Conservation (phyloP, 2,797 vertebrate genomes). For the Esox lucius region DNA sequence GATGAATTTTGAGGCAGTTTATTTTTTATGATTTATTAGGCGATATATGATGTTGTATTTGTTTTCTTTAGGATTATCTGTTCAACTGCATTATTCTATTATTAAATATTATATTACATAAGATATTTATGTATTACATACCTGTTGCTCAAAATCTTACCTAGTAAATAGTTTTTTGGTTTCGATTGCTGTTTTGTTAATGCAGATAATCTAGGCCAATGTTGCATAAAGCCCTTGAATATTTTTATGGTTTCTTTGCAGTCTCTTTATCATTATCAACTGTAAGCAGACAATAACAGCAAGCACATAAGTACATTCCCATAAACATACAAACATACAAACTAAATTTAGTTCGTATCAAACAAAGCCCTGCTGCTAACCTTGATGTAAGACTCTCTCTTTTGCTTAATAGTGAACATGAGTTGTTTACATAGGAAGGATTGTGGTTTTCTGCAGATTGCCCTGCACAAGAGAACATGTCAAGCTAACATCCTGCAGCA, state of each 20-base stretch:
- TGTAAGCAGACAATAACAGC: background rate
- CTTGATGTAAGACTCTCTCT: background rate
- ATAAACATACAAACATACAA: background rate
- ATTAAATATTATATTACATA: too few species aligned
- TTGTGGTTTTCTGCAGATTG: constrained; percentile 75
- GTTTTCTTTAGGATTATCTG: too few species aligned
- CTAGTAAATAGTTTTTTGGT: too few species aligned
- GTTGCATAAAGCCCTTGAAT: background rate
- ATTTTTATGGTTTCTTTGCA: background rate
- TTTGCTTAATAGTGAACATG: constrained; percentile 5
- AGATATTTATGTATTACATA: too few species aligned
- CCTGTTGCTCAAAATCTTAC: too few species aligned
- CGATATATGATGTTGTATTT: too few species aligned
- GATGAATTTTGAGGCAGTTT: too few species aligned
- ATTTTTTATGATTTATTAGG: too few species aligned
- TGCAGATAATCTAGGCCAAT: background rate
- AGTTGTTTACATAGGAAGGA: constrained; percentile 33
- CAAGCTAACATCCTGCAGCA: constrained; percentile 71
- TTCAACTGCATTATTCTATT: too few species aligned
- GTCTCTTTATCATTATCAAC: background rate
- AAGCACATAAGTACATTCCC: background rate
- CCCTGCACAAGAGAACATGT: constrained; percentile 18
- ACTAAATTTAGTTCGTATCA: background rate
- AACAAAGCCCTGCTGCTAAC: background rate
- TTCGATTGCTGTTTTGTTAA: too few species aligned